Evolutionary conservation across 2,113 vertebrate genomes (phyloP), one percentile per base, ranked within the genome.

Genomic region (Pollachius pollachius): DNA sequence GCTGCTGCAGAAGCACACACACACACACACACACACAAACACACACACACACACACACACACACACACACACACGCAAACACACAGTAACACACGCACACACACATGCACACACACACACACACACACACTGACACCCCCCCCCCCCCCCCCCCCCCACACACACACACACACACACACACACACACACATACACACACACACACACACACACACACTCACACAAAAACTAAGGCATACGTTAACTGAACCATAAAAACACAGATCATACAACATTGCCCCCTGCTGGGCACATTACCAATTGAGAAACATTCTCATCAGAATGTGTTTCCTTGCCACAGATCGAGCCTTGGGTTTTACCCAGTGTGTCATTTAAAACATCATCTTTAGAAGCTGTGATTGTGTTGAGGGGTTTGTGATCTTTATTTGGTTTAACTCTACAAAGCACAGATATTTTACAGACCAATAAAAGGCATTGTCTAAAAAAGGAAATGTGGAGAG

Each of bases 231-330:
- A 48, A 48, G 41, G 41, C 41, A 48, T 48, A 48, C 41, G 12
- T 48, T 48, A 48, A 13, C 41, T 48, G 64, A 13, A 48, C 52
- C 6, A 37, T 3, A 3, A 4, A 16, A 15, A 64, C 17, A 85
- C 73, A 72, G 62, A 70, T 52, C 82, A 84, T 81, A 75, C 86
- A 86, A 85, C 84, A 90, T 77, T 87, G 89, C 87, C 89, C 89
- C 86, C 92, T 91, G 85, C 78, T 90, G 92, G 77, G 15, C 2
- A 48, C 12, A 48, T 12, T 48, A 48, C 23, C 0, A 6, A 37
- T 18, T 5, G 16, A 62, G 13, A 7, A 19, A 21, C 60, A 62
- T 23, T 48, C 41, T 48, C 41, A 13, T 9, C 41, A 13, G 17
- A 57, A 58, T 11, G 17, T 21, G n/a, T 19, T 60, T 12, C 9